Conservation (phyloP, 2,113 vertebrate genomes). For the Crotophaga sulcirostris region DNA sequence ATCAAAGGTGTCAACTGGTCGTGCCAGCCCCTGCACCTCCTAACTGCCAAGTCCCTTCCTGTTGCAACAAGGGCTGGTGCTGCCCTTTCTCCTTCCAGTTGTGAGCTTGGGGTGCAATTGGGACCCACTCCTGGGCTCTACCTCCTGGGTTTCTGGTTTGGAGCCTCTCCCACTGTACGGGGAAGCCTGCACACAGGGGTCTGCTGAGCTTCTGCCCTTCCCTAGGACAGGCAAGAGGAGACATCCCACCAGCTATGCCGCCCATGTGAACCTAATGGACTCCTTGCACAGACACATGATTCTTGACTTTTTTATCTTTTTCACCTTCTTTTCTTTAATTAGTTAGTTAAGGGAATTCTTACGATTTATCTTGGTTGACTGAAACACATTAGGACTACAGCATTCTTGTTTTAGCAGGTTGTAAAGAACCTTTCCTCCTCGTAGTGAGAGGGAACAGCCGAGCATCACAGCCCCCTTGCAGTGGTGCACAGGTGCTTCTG, state of each 20-base stretch:
- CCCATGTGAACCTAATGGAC: not conserved
- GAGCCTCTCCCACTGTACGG: not conserved
- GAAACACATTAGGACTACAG: not conserved
- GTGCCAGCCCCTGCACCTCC: not conserved
- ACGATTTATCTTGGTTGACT: not conserved
- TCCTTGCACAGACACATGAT: slow-evolving; percentile 3
- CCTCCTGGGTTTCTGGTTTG: not conserved
- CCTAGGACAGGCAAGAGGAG: not conserved
- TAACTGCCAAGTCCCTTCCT: not conserved
- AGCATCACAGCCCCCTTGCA: not conserved
- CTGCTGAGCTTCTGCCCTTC: rapidly evolving
- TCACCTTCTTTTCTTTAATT: not conserved
- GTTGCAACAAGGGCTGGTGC: not conserved
- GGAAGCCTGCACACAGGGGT: not conserved
- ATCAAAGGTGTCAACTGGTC: not conserved
- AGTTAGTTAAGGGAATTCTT: not conserved
- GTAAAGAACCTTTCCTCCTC: not conserved
- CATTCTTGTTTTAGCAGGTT: not conserved
- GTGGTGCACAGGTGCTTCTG: rapidly evolving
- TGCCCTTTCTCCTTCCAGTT: not conserved
- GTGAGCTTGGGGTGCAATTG: rapidly evolving
- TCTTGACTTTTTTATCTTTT: not conserved
- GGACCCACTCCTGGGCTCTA: rapidly evolving
- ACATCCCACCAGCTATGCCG: not conserved
- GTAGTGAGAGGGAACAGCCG: not conserved